Conservation (phyloP, 92 coral and sea anemone genomes). For the Siderastrea siderea region DNA sequence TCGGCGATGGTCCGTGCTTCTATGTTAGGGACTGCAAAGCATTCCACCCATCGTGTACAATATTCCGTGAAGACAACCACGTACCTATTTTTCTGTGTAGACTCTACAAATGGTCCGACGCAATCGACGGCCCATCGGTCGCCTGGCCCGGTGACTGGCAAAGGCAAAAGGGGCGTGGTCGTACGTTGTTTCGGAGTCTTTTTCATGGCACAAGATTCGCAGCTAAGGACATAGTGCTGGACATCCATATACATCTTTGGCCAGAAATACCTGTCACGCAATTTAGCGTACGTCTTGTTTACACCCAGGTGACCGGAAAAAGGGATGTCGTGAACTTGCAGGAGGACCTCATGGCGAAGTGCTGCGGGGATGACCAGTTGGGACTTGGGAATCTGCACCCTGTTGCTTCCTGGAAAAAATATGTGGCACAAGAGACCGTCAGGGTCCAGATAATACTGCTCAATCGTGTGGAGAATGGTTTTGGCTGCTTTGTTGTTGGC, state of each 20-base stretch:
- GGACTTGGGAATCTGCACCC: not conserved
- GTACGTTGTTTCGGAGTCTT: conserved; percentile 22
- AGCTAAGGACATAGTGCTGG: conserved; percentile 38
- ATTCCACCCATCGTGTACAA: conserved; percentile 64
- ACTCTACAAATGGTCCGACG: conserved; percentile 48
- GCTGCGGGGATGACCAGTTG: conserved; percentile 24
- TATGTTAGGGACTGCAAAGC: conserved; percentile 49
- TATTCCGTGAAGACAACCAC: conserved; percentile 56
- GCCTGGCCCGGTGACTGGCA: conserved; percentile 52
- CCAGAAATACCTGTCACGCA: conserved; percentile 63
- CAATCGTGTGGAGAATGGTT: conserved; percentile 20
- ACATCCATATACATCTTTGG: conserved; percentile 51
- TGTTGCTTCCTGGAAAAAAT: not conserved
- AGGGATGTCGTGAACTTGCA: not conserved
- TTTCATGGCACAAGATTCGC: conserved; percentile 60
- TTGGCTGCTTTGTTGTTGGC: conserved; percentile 12
- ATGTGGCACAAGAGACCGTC: conserved; percentile 27
- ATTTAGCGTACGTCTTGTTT: conserved; percentile 37
- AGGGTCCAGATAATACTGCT: conserved; percentile 35
- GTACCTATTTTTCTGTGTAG: conserved; percentile 55
- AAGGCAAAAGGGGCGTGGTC: conserved; percentile 49
- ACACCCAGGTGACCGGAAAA: conserved; percentile 26
- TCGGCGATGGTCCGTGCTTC: conserved; percentile 59
- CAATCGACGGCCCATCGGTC: conserved; percentile 37
- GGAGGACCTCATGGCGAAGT: conserved; percentile 27